These are phyloP conservation scores for Dendrocopos noguchii DNA, from an alignment of 2,113 vertebrate species.

Conservation along the genomic window DNA sequence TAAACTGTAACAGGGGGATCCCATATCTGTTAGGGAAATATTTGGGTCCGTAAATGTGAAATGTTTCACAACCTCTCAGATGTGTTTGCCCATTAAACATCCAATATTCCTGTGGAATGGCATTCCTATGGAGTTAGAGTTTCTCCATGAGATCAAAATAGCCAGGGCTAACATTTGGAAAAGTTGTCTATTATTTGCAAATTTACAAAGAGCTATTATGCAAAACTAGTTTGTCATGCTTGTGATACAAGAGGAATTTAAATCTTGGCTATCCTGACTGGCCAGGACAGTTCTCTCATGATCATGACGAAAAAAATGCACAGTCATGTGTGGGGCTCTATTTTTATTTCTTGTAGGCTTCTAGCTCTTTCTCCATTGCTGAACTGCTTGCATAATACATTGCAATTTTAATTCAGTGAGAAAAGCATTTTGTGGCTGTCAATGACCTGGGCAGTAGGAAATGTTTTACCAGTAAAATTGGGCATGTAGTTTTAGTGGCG, in stretches of 20 bases:
- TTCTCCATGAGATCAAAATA: background rate
- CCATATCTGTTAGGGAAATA: background rate
- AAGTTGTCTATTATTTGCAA: background rate
- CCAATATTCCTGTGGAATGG: background rate
- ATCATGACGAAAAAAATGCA: background rate
- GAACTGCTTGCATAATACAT: constrained; percentile 19
- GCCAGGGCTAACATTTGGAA: background rate
- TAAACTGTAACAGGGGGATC: background rate
- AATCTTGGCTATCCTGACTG: background rate
- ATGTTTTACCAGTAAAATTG: constrained; percentile 28
- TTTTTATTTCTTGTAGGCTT: background rate
- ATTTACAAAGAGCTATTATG: background rate
- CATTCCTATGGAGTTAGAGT: background rate
- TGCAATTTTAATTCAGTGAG: background rate
- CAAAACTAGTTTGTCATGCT: background rate
- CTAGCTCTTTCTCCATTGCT: background rate
- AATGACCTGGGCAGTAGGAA: background rate
- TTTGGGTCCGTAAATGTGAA: background rate
- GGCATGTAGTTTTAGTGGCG: background rate
- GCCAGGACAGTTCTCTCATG: background rate
- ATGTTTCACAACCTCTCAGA: background rate
- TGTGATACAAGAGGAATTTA: background rate
- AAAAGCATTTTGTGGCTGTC: background rate
- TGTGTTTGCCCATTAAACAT: background rate
- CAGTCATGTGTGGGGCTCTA: background rate